These are phyloP conservation scores for Syndactyla subalaris DNA, from an alignment of 2,797 vertebrate genomes.

Conservation along the genomic window DNA sequence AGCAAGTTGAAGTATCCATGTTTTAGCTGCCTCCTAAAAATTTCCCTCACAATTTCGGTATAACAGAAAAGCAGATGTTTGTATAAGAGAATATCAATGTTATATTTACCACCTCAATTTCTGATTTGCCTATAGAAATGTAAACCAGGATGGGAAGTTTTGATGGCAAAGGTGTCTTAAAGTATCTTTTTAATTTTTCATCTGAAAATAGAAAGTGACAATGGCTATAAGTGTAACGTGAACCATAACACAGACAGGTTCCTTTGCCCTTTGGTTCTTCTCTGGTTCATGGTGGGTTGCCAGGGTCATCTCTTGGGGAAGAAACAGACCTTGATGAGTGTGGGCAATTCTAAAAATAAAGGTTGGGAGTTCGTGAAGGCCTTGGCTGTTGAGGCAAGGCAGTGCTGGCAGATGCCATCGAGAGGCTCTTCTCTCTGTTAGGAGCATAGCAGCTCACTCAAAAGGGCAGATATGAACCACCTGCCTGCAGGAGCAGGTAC, in stretches of 20 bases:
- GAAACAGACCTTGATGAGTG: background rate
- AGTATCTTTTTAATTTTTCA: background rate
- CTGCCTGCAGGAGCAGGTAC: background rate
- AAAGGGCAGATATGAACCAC: background rate
- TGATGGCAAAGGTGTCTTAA: background rate
- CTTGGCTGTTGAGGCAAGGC: background rate
- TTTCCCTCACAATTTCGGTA: rapidly evolving
- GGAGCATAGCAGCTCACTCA: background rate
- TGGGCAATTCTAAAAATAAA: background rate
- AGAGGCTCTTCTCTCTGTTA: background rate
- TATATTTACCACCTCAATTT: background rate
- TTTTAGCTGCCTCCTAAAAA: background rate
- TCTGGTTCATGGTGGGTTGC: background rate
- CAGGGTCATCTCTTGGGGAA: background rate
- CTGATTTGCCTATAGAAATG: background rate
- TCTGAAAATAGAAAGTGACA: background rate
- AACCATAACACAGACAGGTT: background rate
- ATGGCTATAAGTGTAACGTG: rapidly evolving
- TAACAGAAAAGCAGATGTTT: background rate
- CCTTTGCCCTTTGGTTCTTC: background rate
- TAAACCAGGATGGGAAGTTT: background rate
- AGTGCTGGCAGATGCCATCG: background rate
- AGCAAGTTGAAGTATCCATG: background rate
- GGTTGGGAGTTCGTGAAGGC: background rate
- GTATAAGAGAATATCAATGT: background rate